These are phyloP conservation scores for Aegotheles bennettii DNA, from an alignment of 2,113 vertebrate genomes.

Conservation along the genomic window DNA sequence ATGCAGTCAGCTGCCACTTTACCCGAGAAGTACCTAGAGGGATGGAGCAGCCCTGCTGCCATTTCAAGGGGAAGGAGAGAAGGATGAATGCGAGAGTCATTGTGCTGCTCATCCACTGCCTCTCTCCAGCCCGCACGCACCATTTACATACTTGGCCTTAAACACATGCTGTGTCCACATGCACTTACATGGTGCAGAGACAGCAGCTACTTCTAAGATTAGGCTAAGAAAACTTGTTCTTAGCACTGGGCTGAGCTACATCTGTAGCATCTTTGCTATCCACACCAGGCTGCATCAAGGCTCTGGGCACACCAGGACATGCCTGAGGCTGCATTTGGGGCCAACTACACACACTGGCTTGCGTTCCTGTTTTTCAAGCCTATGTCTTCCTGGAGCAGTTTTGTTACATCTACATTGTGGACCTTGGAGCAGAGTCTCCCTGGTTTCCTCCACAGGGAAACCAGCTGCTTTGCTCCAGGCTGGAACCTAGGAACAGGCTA, in stretches of 20 bases:
- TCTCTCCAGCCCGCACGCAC: neutral
- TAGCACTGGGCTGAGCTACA: neutral
- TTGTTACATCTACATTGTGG: neutral
- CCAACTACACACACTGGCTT: neutral
- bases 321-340: neutral
- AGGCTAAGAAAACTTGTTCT: neutral
- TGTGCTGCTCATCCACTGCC: neutral
- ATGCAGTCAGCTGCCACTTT: neutral
- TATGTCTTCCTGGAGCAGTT: neutral
- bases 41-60: neutral
- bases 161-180: neutral
- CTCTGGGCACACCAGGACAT: neutral
- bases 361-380: accelerated
- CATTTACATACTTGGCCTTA: neutral
- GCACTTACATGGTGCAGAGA: neutral
- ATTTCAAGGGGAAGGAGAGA: neutral
- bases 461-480: neutral
- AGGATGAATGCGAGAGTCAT: neutral
- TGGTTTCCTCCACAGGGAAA: neutral
- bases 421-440: neutral
- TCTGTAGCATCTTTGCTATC: neutral
- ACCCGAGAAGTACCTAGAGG: neutral
- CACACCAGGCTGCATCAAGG: neutral
- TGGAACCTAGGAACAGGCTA: neutral
- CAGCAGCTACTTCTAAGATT: neutral